Evolutionary conservation across 2,888 invertebrate species (phyloP).

Genomic region (Fabriciana adippe): DNA sequence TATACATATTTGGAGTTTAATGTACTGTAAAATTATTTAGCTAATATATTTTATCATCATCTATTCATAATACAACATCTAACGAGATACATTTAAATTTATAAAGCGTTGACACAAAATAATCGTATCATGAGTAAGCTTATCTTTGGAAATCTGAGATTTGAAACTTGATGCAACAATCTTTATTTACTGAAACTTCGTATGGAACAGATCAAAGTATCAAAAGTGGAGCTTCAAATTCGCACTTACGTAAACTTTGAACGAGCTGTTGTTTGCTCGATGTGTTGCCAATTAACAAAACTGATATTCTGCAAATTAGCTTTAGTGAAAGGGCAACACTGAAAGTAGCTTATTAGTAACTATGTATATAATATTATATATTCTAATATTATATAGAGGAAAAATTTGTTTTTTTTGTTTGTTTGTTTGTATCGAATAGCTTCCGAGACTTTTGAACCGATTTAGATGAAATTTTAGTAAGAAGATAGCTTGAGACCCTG

Average conservation of each 20-base stretch:
- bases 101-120: neutral
- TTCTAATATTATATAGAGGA: too few species aligned
- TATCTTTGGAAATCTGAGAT: slow-evolving; percentile 8
- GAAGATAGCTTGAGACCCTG: too few species aligned
- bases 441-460: too few species aligned
- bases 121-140: slow-evolving; percentile 2
- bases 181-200: slow-evolving; percentile 14
- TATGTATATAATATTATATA: too few species aligned
- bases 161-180: slow-evolving; percentile 8
- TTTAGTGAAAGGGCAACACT: slow-evolving; percentile 4
- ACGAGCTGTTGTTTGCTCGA: slow-evolving; percentile 22
- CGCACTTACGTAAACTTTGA: slow-evolving; percentile 49
- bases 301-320: slow-evolving; percentile 17
- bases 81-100: neutral
- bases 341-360: neutral
- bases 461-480: too few species aligned
- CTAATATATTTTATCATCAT: neutral
- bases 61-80: neutral
- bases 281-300: slow-evolving; percentile 47
- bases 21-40: too few species aligned
- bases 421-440: too few species aligned
- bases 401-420: too few species aligned
- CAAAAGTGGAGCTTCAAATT: slow-evolving; percentile 44
- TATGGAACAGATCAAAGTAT: slow-evolving; percentile 27
- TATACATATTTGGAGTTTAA: too few species aligned